Percentiles rank a stretch among this genome's conserved stretches.
These are phyloP conservation scores for Brachyrhaphis roseni DNA, from an alignment of 2,797 vertebrate genomes.

Conservation along the genomic window DNA sequence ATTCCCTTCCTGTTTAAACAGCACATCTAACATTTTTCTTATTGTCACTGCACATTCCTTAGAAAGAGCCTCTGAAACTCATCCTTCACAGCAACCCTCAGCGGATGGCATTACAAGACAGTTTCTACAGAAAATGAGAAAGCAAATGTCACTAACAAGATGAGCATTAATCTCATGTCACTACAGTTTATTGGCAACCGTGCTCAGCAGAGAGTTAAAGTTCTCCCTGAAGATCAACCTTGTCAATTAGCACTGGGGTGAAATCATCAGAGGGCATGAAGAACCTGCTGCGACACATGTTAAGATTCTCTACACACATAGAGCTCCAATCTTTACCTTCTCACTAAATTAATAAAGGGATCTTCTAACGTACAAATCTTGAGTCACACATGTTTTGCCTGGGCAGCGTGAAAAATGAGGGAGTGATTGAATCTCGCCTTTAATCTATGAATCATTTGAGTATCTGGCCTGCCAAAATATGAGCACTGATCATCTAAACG, in stretches of 20 bases:
- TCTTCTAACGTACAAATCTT: not conserved
- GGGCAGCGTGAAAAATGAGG: not conserved
- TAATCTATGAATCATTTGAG: conserved; percentile 6
- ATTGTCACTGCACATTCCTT: conserved; percentile 23
- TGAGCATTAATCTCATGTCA: conserved; percentile 68
- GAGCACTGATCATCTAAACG: conserved; percentile 3
- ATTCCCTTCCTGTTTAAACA: conserved; percentile 53
- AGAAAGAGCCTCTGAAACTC: conserved; percentile 36
- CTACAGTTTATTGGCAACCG: conserved; percentile 64
- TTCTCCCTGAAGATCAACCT: conserved; percentile 40
- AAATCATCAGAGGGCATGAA: conserved; percentile 33
- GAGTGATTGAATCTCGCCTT: not conserved
- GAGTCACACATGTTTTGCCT: not conserved
- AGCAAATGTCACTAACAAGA: conserved; percentile 71
- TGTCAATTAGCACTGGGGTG: conserved; percentile 36
- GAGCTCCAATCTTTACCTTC: not conserved
- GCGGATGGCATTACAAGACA: conserved; percentile 39
- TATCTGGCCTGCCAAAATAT: conserved; percentile 1
- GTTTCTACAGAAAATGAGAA: conserved; percentile 66
- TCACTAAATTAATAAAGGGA: not conserved
- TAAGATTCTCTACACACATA: not conserved
- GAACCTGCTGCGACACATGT: not conserved
- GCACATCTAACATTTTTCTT: conserved; percentile 49
- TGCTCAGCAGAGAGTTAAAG: conserved; percentile 57
- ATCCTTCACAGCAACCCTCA: conserved; percentile 58